A percentile compares a stretch with the other conserved stretches of the same genome.
phyloP scores from a whole-genome alignment of 2,888 invertebrate genomes.

The Harpalus rubripes region DNA sequence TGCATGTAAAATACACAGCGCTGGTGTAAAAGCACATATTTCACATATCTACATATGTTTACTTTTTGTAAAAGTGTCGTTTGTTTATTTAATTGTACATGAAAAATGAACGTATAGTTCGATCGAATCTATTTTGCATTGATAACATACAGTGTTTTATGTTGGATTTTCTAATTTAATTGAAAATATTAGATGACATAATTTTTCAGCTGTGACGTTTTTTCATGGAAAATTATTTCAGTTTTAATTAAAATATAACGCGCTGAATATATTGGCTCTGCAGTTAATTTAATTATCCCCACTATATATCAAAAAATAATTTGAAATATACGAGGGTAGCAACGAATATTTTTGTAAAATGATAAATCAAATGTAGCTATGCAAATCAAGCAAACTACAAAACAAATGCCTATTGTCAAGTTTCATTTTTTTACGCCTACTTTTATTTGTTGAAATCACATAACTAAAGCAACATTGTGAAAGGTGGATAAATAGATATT shows the following conservation, averaged over 20 bases:
- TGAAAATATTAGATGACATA: neutral
- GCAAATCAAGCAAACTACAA: too few relatives aligned
- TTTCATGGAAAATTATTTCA: neutral
- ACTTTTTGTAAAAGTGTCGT: neutral
- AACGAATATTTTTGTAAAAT: neutral
- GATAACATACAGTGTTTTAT: neutral
- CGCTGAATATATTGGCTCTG: neutral
- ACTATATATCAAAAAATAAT: neutral
- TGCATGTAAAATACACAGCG: neutral
- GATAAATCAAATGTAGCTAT: too few relatives aligned
- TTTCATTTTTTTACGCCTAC: too few relatives aligned
- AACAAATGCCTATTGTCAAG: too few relatives aligned
- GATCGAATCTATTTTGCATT: neutral
- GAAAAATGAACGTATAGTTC: neutral
- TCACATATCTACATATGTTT: slow-evolving; percentile 1
- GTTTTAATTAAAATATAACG: neutral
- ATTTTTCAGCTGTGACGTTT: neutral
- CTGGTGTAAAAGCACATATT: neutral
- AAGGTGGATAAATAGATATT: too few relatives aligned
- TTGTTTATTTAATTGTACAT: neutral
- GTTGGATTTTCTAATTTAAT: neutral
- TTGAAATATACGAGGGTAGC: neutral
- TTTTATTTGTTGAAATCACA: too few relatives aligned
- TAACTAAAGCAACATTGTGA: too few relatives aligned
- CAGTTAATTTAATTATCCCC: neutral